These are phyloP conservation scores for Meleagris gallopavo DNA, from an alignment of 2,113 vertebrate genomes.

Conservation along the genomic window DNA sequence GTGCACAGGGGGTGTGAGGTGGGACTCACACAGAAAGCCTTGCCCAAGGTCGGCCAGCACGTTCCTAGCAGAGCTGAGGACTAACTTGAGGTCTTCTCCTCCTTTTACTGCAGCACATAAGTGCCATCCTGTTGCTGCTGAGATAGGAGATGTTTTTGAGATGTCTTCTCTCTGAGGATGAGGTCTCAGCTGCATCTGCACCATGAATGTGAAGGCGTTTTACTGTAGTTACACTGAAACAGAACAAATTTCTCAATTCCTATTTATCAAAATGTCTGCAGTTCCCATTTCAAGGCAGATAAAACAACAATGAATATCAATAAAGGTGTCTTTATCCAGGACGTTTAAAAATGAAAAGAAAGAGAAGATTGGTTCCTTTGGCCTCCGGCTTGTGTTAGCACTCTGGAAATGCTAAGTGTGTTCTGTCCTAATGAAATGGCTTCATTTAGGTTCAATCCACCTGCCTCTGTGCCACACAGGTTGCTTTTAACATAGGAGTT, in stretches of 20 bases:
- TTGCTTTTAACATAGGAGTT: not conserved
- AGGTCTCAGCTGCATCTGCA: not conserved
- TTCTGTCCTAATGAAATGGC: not conserved
- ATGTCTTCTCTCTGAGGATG: not conserved
- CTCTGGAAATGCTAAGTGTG: not conserved
- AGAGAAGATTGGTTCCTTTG: not conserved
- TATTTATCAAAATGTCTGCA: slow-evolving; percentile 38
- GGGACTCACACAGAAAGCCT: not conserved
- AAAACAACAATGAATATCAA: slow-evolving; percentile 9
- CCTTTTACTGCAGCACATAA: not conserved
- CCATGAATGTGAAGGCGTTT: not conserved
- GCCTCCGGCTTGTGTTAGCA: not conserved
- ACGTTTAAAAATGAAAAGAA: not conserved
- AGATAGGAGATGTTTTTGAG: not conserved
- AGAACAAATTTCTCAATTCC: slow-evolving; percentile 24
- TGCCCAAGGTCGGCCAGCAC: not conserved
- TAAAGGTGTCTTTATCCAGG: slow-evolving; percentile 32
- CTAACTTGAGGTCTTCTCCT: not conserved
- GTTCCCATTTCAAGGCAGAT: slow-evolving; percentile 2
- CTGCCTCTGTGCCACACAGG: rapidly evolving
- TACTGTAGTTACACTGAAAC: slow-evolving; percentile 6
- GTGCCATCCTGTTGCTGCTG: not conserved
- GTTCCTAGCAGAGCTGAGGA: not conserved
- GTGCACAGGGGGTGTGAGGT: not conserved
- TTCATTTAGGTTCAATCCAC: not conserved